Evolutionary conservation across 2,113 vertebrate species (phyloP).

Genomic region (Sebastes fasciatus): DNA sequence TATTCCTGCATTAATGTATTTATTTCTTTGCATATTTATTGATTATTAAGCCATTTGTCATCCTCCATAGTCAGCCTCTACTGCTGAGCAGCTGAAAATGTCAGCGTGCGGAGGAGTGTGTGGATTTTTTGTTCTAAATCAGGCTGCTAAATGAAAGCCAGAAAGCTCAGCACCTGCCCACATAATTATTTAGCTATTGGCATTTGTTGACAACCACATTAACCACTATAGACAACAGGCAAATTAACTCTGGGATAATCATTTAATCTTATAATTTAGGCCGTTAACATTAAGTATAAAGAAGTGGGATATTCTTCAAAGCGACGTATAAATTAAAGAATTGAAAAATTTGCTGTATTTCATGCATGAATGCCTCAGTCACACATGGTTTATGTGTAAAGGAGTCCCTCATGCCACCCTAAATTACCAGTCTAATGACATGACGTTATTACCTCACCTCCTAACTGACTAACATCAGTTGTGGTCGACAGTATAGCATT

Average conservation of each 20-base stretch:
- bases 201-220: conserved; percentile 39
- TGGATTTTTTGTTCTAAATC: conserved; percentile 8
- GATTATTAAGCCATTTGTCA: neutral
- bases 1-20: neutral
- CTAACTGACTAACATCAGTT: conserved; percentile 64
- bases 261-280: conserved; percentile 34
- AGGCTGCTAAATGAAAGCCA: conserved; percentile 37
- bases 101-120: conserved; percentile 15
- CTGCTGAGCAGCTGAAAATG: conserved; percentile 10
- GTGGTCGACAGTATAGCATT: conserved; percentile 56
- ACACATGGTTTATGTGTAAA: conserved; percentile 41
- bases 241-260: conserved; percentile 19
- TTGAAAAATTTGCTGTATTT: conserved; percentile 28
- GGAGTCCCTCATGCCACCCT: conserved; percentile 37
- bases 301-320: conserved; percentile 4
- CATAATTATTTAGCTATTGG: conserved; percentile 38
- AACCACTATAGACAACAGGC: conserved; percentile 27
- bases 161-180: conserved; percentile 33
- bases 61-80: neutral
- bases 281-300: neutral
- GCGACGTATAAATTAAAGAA: neutral
- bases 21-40: neutral
- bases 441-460: conserved; percentile 62
- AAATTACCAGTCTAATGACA: conserved; percentile 61
- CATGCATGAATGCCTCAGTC: conserved; percentile 24